Conservation (phyloP, 2,888 invertebrate genomes). For the Galerucella pusilla region DNA sequence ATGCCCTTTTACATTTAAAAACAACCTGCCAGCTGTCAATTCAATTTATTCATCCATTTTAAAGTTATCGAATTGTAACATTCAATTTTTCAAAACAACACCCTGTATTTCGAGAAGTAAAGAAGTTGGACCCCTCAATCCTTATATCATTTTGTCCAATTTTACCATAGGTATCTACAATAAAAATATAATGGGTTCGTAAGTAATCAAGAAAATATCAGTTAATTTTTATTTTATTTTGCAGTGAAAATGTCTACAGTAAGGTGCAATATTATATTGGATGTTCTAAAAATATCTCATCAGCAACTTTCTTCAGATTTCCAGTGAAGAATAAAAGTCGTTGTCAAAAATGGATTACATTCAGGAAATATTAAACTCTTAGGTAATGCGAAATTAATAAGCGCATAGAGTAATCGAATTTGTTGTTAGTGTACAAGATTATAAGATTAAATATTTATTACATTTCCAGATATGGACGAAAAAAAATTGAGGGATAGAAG, state of each 20-base stretch:
- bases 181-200: too few species aligned
- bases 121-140: too few species aligned
- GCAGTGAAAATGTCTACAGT: neutral
- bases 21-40: too few species aligned
- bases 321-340: neutral
- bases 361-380: neutral
- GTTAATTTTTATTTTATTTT: neutral
- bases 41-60: too few species aligned
- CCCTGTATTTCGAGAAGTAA: too few species aligned
- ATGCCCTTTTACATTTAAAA: too few species aligned
- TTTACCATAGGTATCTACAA: too few species aligned
- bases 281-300: conserved; percentile 4
- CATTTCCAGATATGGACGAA: conserved; percentile 4
- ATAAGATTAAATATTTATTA: neutral
- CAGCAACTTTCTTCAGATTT: conserved; percentile 2
- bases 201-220: too few species aligned
- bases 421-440: neutral
- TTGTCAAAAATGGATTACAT: neutral
- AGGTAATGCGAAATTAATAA: neutral
- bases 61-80: too few species aligned
- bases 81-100: too few species aligned
- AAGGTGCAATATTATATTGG: neutral
- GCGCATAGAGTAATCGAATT: neutral
- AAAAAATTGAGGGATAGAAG: conserved; percentile 1
- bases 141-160: too few species aligned